A percentile compares a stretch with the other conserved stretches of the same genome.
Evolutionary conservation across 2,888 invertebrate species (phyloP).

Genomic region (Reticulitermes lucifugus): DNA sequence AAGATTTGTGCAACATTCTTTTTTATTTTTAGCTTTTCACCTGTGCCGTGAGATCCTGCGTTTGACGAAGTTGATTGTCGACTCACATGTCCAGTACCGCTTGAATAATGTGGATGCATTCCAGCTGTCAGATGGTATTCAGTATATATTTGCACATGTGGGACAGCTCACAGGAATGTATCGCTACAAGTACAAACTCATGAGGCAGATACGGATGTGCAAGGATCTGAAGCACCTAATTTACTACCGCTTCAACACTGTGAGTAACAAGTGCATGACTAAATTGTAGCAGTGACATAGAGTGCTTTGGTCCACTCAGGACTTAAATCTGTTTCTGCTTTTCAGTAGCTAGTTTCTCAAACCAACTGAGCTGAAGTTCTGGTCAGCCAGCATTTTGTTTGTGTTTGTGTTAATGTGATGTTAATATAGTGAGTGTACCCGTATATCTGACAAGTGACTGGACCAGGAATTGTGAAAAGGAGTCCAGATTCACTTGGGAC

Average conservation of each 20-base stretch:
- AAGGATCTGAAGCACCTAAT: slow-evolving; percentile 99
- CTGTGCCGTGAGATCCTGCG: slow-evolving; percentile 98
- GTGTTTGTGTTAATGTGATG: too few relatives aligned
- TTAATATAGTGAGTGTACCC: too few relatives aligned
- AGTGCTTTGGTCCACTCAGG: too few relatives aligned
- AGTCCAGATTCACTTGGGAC: too few relatives aligned
- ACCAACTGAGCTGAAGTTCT: too few relatives aligned
- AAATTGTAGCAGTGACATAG: too few relatives aligned
- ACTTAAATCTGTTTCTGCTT: too few relatives aligned
- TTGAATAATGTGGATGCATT: slow-evolving; percentile 99
- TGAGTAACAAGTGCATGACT: slow-evolving; percentile 64
- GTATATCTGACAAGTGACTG: too few relatives aligned
- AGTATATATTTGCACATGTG: slow-evolving; percentile 99
- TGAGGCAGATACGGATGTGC: slow-evolving; percentile 99
- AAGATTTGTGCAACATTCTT: not conserved
- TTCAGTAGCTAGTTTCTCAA: too few relatives aligned
- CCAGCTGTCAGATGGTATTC: slow-evolving; percentile 96
- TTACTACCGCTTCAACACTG: slow-evolving; percentile 98
- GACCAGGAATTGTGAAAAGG: too few relatives aligned
- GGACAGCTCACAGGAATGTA: slow-evolving; percentile 99
- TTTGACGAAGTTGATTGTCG: slow-evolving; percentile 98
- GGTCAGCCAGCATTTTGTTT: too few relatives aligned
- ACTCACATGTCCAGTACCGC: slow-evolving; percentile 99
- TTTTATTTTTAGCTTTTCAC: slow-evolving; percentile 84
- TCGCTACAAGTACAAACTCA: slow-evolving; percentile 97